Conservation (phyloP, 2,888 invertebrate genomes). For the Glyphotaelius pellucidus region DNA sequence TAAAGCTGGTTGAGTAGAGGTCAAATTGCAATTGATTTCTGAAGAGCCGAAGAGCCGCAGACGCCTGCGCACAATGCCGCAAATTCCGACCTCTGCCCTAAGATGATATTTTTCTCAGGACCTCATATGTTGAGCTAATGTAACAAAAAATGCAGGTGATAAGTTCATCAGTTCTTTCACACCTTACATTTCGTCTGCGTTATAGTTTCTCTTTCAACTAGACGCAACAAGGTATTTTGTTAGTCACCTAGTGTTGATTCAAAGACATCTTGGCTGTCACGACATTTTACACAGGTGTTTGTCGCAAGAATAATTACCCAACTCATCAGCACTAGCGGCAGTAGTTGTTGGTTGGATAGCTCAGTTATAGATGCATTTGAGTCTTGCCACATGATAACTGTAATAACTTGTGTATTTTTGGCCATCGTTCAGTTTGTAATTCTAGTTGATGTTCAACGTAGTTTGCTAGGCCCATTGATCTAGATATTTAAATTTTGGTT, state of each 20-base stretch:
- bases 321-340: not conserved
- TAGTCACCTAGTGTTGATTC: not conserved
- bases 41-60: too few relatives aligned
- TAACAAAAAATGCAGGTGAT: too few relatives aligned
- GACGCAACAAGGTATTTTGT: not conserved
- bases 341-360: not conserved
- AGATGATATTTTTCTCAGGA: too few relatives aligned
- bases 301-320: not conserved
- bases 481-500: constrained; percentile 16
- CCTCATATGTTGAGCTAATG: too few relatives aligned
- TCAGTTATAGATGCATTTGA: not conserved
- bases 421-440: not conserved
- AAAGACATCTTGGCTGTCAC: not conserved
- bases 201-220: not conserved
- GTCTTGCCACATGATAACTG: not conserved
- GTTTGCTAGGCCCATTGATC: not conserved
- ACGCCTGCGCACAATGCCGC: too few relatives aligned
- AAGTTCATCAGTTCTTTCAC: not conserved
- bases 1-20: too few relatives aligned
- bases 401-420: constrained; percentile 1
- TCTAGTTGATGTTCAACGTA: not conserved
- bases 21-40: too few relatives aligned
- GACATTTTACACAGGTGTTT: not conserved
- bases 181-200: not conserved
- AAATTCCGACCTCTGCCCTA: too few relatives aligned